Percentiles rank a stretch among this genome's conserved stretches.
These are phyloP conservation scores for Uria lomvia DNA, from an alignment of 2,113 vertebrate species.

Conservation along the genomic window DNA sequence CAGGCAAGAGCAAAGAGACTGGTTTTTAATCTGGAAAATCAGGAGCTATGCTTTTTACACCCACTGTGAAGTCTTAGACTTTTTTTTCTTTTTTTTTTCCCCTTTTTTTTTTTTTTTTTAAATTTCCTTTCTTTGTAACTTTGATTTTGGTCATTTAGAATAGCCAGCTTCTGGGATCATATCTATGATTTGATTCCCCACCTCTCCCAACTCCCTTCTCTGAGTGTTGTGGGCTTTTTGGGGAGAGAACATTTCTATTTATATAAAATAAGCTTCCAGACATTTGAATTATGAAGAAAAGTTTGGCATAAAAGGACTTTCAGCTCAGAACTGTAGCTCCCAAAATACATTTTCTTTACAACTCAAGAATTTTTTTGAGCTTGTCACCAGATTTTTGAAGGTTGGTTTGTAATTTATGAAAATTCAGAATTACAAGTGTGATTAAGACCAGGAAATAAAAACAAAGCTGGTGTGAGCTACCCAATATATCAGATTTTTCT, in stretches of 20 bases:
- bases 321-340: background rate
- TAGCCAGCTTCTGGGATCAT: background rate
- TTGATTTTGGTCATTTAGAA: background rate
- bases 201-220: background rate
- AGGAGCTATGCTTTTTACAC: background rate
- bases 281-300: background rate
- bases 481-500: background rate
- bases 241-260: background rate
- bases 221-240: background rate
- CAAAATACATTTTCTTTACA: background rate
- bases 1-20: background rate
- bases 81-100: background rate
- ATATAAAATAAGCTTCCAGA: background rate
- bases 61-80: background rate
- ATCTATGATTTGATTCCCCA: background rate
- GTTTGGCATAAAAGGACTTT: background rate
- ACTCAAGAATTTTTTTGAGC: background rate
- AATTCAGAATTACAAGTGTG: background rate
- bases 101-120: background rate
- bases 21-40: conserved; percentile 2
- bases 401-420: background rate
- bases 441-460: conserved; percentile 6
- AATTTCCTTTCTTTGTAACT: background rate
- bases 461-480: background rate
- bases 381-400: background rate